Conservation (phyloP, 2,797 vertebrate genomes). For the Gila robusta region DNA sequence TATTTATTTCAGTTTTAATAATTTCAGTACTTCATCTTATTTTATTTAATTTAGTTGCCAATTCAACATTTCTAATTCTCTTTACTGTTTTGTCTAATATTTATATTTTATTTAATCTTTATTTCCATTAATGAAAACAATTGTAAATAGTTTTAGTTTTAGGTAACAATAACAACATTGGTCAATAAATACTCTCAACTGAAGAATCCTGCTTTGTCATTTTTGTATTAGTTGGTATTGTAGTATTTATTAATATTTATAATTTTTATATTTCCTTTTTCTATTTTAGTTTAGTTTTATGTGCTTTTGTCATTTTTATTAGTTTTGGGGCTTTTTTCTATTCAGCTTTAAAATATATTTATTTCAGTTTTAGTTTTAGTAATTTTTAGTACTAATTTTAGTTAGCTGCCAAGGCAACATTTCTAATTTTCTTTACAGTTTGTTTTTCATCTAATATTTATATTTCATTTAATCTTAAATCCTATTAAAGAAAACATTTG, state of each 20-base stretch:
- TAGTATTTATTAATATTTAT: not conserved
- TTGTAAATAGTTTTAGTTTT: not conserved
- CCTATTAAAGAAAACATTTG: not conserved
- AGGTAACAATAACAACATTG: not conserved
- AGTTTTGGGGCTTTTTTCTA: not conserved
- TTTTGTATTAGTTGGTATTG: not conserved
- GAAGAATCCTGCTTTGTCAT: no score
- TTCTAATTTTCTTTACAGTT: not conserved
- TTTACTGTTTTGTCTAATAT: not conserved
- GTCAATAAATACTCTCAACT: not conserved
- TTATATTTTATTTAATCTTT: not conserved
- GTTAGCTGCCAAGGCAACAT: not conserved
- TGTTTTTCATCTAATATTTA: not conserved
- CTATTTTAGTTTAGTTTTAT: not conserved
- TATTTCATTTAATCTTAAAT: not conserved
- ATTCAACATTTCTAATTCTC: not conserved
- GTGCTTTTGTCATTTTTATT: not conserved
- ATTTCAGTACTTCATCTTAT: not conserved
- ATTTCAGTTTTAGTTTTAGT: not conserved
- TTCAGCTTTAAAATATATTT: not conserved
- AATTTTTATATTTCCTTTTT: not conserved
- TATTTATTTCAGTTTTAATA: not conserved
- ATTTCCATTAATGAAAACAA: not conserved
- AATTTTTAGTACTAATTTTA: not conserved
- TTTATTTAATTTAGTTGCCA: not conserved